phyloP scores from a whole-genome alignment of 37 sponge, comb jelly and placozoan species.

The Oopsacas minuta region DNA sequence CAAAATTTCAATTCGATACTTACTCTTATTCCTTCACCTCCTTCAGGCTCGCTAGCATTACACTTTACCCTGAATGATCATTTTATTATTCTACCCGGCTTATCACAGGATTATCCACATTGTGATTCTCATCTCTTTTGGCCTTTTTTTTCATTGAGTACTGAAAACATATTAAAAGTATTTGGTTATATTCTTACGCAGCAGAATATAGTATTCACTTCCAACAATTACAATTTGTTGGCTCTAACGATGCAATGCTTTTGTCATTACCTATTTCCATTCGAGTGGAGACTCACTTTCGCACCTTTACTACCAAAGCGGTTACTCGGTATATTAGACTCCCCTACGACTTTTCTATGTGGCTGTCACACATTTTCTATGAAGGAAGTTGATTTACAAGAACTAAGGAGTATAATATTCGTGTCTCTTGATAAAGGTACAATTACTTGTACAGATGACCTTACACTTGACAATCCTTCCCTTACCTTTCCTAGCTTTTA shows the following conservation, averaged over 20 bases:
- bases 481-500: neutral
- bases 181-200: neutral
- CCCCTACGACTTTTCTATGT: neutral
- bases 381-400: neutral
- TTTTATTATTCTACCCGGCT: neutral
- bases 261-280: constrained; percentile 10
- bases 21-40: neutral
- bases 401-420: neutral
- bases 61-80: neutral
- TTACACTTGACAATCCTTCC: neutral
- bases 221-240: neutral
- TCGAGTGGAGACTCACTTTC: neutral
- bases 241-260: neutral
- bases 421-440: neutral
- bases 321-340: neutral
- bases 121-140: neutral
- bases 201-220: neutral
- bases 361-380: neutral
- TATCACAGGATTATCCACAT: constrained; percentile 3
- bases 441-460: neutral
- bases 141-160: neutral
- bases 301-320: neutral
- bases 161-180: neutral
- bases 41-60: neutral
- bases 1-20: neutral